Conservation (phyloP, 2,113 vertebrate species). For the Brachypteracias leptosomus region DNA sequence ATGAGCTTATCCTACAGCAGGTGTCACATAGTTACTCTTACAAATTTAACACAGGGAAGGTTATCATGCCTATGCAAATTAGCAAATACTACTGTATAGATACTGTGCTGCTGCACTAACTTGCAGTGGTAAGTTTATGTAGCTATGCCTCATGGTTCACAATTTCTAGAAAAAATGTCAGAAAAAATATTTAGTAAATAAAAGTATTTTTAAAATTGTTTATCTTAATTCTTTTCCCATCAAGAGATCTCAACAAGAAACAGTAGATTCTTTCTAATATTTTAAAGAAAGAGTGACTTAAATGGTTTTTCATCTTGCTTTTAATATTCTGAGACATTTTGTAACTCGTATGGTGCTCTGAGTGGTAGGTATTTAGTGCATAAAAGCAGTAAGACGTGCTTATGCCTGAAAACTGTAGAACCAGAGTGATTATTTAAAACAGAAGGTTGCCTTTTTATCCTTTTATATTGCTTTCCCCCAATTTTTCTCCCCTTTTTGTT, state of each 20-base stretch:
- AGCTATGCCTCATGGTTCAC: not conserved
- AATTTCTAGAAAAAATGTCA: not conserved
- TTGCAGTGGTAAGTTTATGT: not conserved
- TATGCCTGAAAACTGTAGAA: not conserved
- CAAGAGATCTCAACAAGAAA: fast-evolving
- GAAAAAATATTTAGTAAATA: not conserved
- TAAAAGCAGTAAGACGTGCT: not conserved
- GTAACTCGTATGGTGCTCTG: not conserved
- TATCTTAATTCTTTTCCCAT: too few relatives aligned
- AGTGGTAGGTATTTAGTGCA: not conserved
- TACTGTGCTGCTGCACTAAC: not conserved
- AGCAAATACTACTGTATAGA: not conserved
- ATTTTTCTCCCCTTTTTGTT: not conserved
- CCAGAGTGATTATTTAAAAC: not conserved
- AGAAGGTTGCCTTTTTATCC: not conserved
- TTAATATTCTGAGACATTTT: not conserved
- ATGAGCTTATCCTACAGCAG: not conserved
- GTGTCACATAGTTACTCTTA: not conserved
- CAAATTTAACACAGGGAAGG: not conserved
- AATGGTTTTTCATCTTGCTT: not conserved
- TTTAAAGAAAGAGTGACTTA: not conserved
- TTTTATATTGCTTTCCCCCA: not conserved
- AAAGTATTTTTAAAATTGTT: not conserved
- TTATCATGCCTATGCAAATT: not conserved
- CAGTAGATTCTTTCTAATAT: not conserved